A percentile compares a stretch with the other conserved stretches of the same genome.
Conservation (phyloP, 2,888 invertebrate genomes). For the Rhaphigaster nebulosa region DNA sequence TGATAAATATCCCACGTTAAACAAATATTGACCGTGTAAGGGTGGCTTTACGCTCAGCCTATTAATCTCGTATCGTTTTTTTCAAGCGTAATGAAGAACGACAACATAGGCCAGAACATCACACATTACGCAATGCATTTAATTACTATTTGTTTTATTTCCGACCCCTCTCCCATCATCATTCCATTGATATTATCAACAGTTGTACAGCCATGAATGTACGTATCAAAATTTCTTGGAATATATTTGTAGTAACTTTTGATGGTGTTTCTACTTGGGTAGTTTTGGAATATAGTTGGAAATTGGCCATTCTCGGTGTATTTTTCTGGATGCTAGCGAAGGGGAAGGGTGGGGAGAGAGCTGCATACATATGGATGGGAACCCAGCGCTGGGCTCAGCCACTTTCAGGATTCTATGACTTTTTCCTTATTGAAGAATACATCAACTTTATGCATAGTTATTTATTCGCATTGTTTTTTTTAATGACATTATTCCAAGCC, state of each 20-base stretch:
- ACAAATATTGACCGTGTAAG: too few relatives aligned
- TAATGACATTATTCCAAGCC: background rate
- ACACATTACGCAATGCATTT: too few relatives aligned
- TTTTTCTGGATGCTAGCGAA: background rate
- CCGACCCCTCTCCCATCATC: too few relatives aligned
- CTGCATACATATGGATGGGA: background rate
- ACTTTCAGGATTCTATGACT: background rate
- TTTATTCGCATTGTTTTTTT: background rate
- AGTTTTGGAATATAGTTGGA: background rate
- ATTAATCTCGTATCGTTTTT: too few relatives aligned
- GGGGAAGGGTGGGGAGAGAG: background rate
- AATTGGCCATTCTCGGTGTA: background rate
- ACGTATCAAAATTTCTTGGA: background rate
- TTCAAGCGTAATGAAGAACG: too few relatives aligned
- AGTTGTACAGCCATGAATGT: background rate
- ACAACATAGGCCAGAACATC: too few relatives aligned
- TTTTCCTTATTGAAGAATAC: conserved; percentile 16
- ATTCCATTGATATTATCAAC: too few relatives aligned
- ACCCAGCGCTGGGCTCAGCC: background rate
- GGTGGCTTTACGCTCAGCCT: too few relatives aligned
- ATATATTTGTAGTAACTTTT: background rate
- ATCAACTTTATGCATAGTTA: background rate
- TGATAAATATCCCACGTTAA: too few relatives aligned
- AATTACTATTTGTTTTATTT: too few relatives aligned
- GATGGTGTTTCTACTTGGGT: background rate